These are phyloP conservation scores for Cranoglanis bouderius DNA, from an alignment of 2,113 vertebrate genomes.

Conservation along the genomic window DNA sequence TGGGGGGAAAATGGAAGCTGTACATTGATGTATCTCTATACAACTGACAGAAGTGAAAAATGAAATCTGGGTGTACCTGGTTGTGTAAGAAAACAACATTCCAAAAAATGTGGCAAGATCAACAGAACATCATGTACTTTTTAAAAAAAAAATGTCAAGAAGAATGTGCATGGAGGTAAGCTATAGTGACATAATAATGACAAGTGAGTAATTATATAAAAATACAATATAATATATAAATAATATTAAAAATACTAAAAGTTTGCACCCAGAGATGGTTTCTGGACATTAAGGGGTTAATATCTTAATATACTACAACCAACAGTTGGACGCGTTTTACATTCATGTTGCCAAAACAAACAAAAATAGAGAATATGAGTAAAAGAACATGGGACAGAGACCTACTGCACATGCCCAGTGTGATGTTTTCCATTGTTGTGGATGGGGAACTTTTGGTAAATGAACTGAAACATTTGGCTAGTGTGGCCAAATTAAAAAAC, in stretches of 20 bases:
- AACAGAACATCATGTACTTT: not conserved
- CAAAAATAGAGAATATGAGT: not conserved
- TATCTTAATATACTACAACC: not conserved
- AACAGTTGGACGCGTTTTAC: not conserved
- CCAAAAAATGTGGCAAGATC: not conserved
- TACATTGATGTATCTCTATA: not conserved
- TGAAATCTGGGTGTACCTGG: not conserved
- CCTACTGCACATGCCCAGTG: not conserved
- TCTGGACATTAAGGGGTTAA: not conserved
- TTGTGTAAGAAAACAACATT: not conserved
- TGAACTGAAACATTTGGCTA: not conserved
- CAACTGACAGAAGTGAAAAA: not conserved
- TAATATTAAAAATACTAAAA: not conserved
- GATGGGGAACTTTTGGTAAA: not conserved
- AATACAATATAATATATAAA: not conserved
- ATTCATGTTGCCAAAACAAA: not conserved
- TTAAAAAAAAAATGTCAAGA: not conserved
- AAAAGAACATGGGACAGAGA: not conserved
- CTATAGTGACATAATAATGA: not conserved
- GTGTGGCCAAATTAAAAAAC: too few species aligned
- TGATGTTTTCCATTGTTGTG: not conserved
- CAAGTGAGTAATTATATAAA: too few species aligned
- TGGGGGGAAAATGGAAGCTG: not conserved
- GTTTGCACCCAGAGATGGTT: not conserved
- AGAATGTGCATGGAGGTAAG: not conserved